Conservation (phyloP, 2,797 vertebrate genomes). For the Myiotriccus ornatus region DNA sequence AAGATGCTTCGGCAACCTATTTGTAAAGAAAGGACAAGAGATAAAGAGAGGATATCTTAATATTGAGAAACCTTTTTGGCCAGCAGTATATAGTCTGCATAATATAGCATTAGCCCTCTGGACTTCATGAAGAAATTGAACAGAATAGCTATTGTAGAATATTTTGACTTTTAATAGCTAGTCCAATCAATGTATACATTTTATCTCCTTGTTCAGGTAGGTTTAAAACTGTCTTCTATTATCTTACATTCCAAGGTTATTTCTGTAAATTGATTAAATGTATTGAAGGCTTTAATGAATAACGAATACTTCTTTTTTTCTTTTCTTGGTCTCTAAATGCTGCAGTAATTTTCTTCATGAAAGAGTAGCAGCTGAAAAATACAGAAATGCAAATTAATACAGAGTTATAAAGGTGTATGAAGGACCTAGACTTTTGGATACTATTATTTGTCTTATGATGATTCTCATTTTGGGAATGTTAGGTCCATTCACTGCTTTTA, state of each 20-base stretch:
- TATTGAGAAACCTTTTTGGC: background rate
- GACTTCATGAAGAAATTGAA: background rate
- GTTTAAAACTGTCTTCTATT: background rate
- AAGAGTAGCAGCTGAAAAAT: background rate
- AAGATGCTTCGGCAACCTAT: background rate
- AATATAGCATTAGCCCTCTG: background rate
- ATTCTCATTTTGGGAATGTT: background rate
- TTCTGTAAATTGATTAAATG: background rate
- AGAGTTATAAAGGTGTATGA: background rate
- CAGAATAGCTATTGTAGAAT: background rate
- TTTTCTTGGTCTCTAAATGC: background rate
- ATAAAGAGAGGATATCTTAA: background rate
- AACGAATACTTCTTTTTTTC: background rate
- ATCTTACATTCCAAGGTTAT: background rate
- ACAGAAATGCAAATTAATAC: background rate
- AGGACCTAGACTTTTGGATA: background rate
- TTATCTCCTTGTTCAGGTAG: background rate
- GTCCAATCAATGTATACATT: background rate
- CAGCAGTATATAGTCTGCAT: background rate
- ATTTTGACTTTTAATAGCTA: background rate
- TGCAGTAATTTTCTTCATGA: background rate
- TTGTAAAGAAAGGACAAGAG: background rate
- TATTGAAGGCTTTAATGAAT: background rate
- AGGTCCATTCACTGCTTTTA: background rate
- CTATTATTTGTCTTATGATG: background rate